Conservation (phyloP, 2,888 invertebrate species). For the Dicycla oo region DNA sequence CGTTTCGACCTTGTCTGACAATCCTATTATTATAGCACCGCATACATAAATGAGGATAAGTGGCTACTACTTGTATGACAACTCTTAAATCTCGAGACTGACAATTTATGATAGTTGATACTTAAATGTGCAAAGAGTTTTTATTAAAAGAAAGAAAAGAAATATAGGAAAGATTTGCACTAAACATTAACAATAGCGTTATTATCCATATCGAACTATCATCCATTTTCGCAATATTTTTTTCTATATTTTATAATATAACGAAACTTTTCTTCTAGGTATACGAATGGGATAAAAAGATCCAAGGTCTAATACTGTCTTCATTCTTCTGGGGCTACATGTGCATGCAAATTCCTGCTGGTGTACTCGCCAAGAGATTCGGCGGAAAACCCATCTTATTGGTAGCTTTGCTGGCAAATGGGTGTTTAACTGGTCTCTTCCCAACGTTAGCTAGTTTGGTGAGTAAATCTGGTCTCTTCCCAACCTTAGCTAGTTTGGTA, state of each 20-base stretch:
- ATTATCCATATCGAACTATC: no score
- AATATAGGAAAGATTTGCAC: no score
- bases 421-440: conserved; percentile 89
- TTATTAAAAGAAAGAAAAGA: no score
- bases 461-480: conserved; percentile 89
- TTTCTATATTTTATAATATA: no score
- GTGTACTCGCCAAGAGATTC: conserved; percentile 93
- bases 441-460: conserved; percentile 90
- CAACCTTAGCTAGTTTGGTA: conserved; percentile 89
- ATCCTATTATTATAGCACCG: background rate
- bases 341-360: conserved; percentile 93
- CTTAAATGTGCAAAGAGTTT: no score
- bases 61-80: background rate
- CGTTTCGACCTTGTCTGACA: background rate
- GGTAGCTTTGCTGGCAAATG: conserved; percentile 89
- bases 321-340: conserved; percentile 96
- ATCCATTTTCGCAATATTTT: no score
- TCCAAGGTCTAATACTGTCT: conserved; percentile 91
- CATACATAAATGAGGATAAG: background rate
- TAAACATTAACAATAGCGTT: no score
- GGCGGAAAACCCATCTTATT: conserved; percentile 94
- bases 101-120: background rate
- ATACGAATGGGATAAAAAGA: conserved; percentile 90
- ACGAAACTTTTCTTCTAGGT: conserved; percentile 71
- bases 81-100: no score